Percentiles rank a stretch among this genome's conserved stretches.
phyloP scores from a whole-genome alignment of 2,797 vertebrate genomes.

The Sebastes kiyomatsui region DNA sequence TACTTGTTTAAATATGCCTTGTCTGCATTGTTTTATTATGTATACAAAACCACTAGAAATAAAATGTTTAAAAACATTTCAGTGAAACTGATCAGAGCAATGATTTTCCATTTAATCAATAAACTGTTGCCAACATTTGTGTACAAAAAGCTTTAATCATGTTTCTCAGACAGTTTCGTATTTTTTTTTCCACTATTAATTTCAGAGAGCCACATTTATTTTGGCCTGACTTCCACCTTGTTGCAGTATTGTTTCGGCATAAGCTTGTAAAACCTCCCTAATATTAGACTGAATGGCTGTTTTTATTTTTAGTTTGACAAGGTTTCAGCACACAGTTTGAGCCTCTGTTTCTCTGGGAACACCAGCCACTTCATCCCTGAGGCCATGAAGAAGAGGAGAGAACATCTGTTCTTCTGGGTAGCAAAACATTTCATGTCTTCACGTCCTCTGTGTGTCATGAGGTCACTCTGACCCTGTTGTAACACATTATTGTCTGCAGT shows the following conservation, averaged over 20 bases:
- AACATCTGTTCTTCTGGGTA: slow-evolving; percentile 77
- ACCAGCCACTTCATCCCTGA: slow-evolving; percentile 15
- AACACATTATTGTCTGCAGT: slow-evolving; percentile 62
- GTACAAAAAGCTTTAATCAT: not conserved
- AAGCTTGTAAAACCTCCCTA: not conserved
- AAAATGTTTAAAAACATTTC: no score
- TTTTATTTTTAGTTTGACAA: not conserved
- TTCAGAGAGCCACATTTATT: not conserved
- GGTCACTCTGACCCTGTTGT: slow-evolving; percentile 64
- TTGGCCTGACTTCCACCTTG: not conserved
- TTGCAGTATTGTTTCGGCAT: not conserved
- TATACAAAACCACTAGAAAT: no score
- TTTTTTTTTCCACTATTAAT: not conserved
- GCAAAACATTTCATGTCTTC: slow-evolving; percentile 61
- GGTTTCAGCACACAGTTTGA: not conserved
- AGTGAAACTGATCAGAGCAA: not conserved
- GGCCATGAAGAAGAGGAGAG: slow-evolving; percentile 47
- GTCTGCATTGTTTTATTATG: no score
- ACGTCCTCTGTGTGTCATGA: slow-evolving; percentile 51
- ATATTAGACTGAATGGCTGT: not conserved
- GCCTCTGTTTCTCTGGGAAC: slow-evolving; percentile 28
- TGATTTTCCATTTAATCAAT: not conserved
- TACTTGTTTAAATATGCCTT: no score
- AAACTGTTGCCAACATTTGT: not conserved
- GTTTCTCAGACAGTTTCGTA: not conserved